phyloP scores from a whole-genome alignment of 2,888 invertebrate genomes.

The Corbicula japonica region DNA sequence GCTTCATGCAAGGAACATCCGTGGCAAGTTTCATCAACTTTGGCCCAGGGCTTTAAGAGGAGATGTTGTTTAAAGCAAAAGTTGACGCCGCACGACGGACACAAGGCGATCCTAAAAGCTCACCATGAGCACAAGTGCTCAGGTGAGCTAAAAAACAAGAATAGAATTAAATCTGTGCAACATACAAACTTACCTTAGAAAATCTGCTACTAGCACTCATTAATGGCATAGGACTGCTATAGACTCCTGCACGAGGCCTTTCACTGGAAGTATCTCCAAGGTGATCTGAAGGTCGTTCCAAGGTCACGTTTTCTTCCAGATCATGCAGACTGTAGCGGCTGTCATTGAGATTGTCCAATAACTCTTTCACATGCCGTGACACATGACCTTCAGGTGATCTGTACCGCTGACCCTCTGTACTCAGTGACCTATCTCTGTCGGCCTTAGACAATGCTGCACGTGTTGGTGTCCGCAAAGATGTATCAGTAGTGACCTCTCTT shows the following conservation, averaged over 20 bases:
- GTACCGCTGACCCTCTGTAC: conserved; percentile 28
- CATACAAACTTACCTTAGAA: conserved; percentile 62
- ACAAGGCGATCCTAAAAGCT: no score
- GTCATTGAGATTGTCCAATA: conserved; percentile 58
- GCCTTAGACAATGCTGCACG: conserved; percentile 10
- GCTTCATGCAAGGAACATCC: no score
- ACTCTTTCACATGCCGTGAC: conserved; percentile 58
- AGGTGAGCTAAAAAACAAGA: no score
- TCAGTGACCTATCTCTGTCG: conserved; percentile 33
- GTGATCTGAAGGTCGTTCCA: conserved; percentile 1
- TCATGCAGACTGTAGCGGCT: conserved; percentile 46
- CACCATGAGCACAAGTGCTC: no score
- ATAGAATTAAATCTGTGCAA: no score
- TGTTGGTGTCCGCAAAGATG: conserved; percentile 7
- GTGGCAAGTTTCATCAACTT: no score
- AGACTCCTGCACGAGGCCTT: conserved; percentile 78
- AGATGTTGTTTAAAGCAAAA: no score
- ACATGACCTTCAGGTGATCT: conserved; percentile 52
- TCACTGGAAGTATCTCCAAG: conserved; percentile 44
- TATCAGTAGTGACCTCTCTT: conserved; percentile 15
- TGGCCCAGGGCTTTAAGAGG: no score
- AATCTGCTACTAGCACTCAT: conserved; percentile 65
- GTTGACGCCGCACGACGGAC: no score
- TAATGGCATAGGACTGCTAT: conserved; percentile 80
- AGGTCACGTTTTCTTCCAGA: conserved; percentile 28